Percentiles rank a stretch among this genome's conserved stretches.
These are phyloP conservation scores for Heliconius eleuchia DNA, from an alignment of 1,140 invertebrate genomes.

Conservation along the genomic window DNA sequence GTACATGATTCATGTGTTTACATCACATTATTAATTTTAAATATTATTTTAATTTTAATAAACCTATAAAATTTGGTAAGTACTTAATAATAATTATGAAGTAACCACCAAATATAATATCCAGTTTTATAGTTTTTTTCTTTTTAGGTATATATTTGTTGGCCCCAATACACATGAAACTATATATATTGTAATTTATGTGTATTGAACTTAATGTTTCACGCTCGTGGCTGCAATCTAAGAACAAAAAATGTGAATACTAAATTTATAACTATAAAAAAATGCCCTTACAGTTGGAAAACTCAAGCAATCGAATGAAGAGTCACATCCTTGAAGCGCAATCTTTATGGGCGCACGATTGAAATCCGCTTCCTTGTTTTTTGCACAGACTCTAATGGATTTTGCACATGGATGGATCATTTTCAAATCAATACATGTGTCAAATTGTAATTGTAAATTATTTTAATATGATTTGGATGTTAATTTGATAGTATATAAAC, in stretches of 20 bases:
- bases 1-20: neutral
- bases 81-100: no score
- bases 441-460: neutral
- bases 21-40: neutral
- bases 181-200: neutral
- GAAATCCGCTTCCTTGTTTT: conserved; percentile 13
- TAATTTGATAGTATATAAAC: no score
- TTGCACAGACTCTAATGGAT: conserved; percentile 4
- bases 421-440: neutral
- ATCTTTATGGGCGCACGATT: conserved; percentile 9
- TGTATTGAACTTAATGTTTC: conserved; percentile 1
- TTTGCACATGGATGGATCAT: neutral
- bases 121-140: no score
- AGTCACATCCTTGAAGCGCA: conserved; percentile 22
- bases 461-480: neutral
- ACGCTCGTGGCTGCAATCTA: neutral
- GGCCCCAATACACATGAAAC: neutral
- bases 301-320: conserved; percentile 11
- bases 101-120: no score
- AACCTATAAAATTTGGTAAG: no score
- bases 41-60: no score
- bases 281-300: neutral
- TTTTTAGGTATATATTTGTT: no score
- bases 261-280: neutral
- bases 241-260: neutral